These are phyloP conservation scores for Apodemia mormo DNA, from an alignment of 2,888 invertebrate genomes.

Conservation along the genomic window DNA sequence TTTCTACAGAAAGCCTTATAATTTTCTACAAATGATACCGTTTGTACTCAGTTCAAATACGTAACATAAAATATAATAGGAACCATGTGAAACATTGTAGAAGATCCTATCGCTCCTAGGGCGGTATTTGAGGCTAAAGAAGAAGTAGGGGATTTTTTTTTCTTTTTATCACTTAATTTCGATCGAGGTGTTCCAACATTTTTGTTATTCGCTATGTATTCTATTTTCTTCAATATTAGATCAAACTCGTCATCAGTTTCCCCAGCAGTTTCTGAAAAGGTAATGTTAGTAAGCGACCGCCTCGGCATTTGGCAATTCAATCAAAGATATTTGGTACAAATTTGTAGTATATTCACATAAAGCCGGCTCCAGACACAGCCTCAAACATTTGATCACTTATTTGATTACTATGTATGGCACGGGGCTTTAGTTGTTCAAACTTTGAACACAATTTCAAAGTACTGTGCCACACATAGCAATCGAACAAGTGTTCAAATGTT, in stretches of 20 bases:
- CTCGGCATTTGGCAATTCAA: too few species aligned
- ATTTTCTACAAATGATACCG: too few species aligned
- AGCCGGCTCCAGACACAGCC: too few species aligned
- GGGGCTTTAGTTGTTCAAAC: too few species aligned
- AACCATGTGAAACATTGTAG: slow-evolving; percentile 64
- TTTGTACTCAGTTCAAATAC: background rate
- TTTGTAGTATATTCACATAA: too few species aligned
- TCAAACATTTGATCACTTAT: too few species aligned
- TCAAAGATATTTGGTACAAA: too few species aligned
- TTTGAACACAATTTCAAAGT: too few species aligned
- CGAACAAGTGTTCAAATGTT: too few species aligned
- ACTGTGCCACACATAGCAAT: too few species aligned
- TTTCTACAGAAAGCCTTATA: too few species aligned
- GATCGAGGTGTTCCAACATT: slow-evolving; percentile 60
- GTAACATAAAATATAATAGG: slow-evolving; percentile 18
- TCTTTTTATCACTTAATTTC: slow-evolving; percentile 62
- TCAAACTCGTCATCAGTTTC: slow-evolving; percentile 60
- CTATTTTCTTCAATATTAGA: slow-evolving; percentile 55
- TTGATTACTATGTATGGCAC: too few species aligned
- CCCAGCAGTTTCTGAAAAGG: slow-evolving; percentile 45
- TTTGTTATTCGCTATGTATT: slow-evolving; percentile 53
- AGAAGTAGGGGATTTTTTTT: slow-evolving; percentile 54
- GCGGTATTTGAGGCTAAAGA: slow-evolving; percentile 53
- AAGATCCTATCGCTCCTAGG: slow-evolving; percentile 55
- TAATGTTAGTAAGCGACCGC: background rate